phyloP scores from a whole-genome alignment of 2,888 invertebrate genomes.

The Myopa tessellatipennis region DNA sequence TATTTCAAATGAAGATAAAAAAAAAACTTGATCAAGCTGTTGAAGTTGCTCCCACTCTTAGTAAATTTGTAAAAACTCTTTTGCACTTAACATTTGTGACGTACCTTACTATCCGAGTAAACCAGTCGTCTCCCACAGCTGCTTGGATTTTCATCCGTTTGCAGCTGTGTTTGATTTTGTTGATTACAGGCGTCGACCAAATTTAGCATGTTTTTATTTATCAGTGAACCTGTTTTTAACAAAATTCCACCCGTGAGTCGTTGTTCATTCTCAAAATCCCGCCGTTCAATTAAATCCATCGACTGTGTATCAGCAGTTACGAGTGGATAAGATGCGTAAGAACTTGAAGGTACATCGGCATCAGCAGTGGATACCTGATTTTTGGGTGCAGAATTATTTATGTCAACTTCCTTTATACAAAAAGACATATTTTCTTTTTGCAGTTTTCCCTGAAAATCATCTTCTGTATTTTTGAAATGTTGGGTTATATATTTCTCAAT shows the following conservation, averaged over 20 bases:
- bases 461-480: constrained; percentile 28
- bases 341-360: constrained; percentile 37
- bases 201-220: constrained; percentile 64
- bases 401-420: constrained; percentile 63
- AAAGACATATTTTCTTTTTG: constrained; percentile 62
- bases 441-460: constrained; percentile 44
- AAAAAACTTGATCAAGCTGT: too few relatives aligned
- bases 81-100: not conserved
- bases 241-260: constrained; percentile 65
- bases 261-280: constrained; percentile 67
- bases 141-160: constrained; percentile 54
- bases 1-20: too few relatives aligned
- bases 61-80: too few relatives aligned
- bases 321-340: constrained; percentile 39
- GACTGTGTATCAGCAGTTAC: constrained; percentile 64
- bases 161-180: constrained; percentile 40
- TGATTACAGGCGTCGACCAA: constrained; percentile 54
- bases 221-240: constrained; percentile 61
- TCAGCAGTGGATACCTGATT: not conserved
- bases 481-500: constrained; percentile 21
- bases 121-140: constrained; percentile 59
- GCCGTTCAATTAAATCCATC: constrained; percentile 67
- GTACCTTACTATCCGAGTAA: constrained; percentile 65
- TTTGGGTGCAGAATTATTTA: constrained; percentile 49
- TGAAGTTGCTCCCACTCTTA: too few relatives aligned